Conservation (phyloP, 2,797 vertebrate species). For the Xenops minutus region DNA sequence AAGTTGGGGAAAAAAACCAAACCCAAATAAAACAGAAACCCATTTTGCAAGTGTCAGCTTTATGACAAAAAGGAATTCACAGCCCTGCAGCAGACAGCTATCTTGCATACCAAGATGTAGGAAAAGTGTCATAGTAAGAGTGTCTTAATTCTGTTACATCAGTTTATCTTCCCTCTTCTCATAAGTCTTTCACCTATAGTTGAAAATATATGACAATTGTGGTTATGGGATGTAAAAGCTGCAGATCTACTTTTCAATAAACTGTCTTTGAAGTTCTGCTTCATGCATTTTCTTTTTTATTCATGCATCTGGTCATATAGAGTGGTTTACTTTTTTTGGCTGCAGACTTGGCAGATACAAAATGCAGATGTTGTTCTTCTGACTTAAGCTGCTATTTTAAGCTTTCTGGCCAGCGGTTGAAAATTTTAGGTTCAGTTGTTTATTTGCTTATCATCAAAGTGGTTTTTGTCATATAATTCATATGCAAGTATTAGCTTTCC, state of each 20-base stretch:
- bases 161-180: neutral
- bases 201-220: neutral
- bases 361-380: slow-evolving; percentile 69
- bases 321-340: slow-evolving; percentile 64
- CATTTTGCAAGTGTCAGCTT: slow-evolving; percentile 26
- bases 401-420: slow-evolving; percentile 46
- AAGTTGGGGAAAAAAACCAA: neutral
- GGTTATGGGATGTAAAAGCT: slow-evolving; percentile 1
- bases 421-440: slow-evolving; percentile 41
- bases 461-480: slow-evolving; percentile 55
- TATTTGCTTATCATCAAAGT: slow-evolving; percentile 62
- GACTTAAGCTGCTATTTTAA: slow-evolving; percentile 59
- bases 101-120: neutral
- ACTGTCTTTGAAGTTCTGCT: slow-evolving; percentile 63
- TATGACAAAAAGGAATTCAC: slow-evolving; percentile 37
- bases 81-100: neutral
- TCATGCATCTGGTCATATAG: slow-evolving; percentile 70
- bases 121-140: neutral
- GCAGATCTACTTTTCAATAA: slow-evolving; percentile 39
- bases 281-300: slow-evolving; percentile 65
- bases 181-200: neutral
- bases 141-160: slow-evolving; percentile 3
- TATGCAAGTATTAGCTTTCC: slow-evolving; percentile 44
- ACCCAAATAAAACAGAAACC: slow-evolving; percentile 1
- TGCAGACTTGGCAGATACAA: slow-evolving; percentile 67